Evolutionary conservation across 2,888 invertebrate genomes (phyloP), one percentile per base, ranked within the genome.

Genomic region (Chalcis sispes): DNA sequence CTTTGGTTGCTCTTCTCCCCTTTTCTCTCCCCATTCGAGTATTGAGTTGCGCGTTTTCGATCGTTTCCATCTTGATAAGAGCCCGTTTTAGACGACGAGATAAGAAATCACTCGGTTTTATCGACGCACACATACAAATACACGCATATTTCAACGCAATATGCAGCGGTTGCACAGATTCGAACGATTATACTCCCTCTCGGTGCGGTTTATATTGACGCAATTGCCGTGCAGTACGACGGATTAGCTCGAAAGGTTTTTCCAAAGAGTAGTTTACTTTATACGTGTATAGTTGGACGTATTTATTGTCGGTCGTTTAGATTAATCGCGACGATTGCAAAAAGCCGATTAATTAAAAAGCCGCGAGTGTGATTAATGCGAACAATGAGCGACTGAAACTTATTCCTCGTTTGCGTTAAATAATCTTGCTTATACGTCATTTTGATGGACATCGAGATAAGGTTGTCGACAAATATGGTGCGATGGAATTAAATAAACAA

Each of bases 331-430:
- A 5, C 18, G 71, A 75, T 66, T 54, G 61, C 18, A 66, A 25
- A 54, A 66, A 54, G 65, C 25, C 61, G 54, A 66, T 71, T 75
- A 71, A 75, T 75, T 75, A 67, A 74, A 62, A 62, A 61, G 52
- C 72, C 29, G 42, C 20, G 25, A 20, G 27, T 40, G 10, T 50
- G 52, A 61, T 50, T 8, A 52, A 70, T 61, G 50, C 50, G 25
- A 27, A 61, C 50, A 40, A 70, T 52, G 59, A 59, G 48, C 18
- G 13, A 13, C 15, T 36, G 2, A 8, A 23, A 40, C 23, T 8
- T 7, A 15, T 2, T 23, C 42, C 59, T 40, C 59, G 40, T 23
- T 59, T 59, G 0, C 20, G 20, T 18, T 40, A 20, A 20, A 42
- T 42, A 25, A 20, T 4, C 25, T 61, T 25, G 25, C 23, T 42